A percentile compares a stretch with the other conserved stretches of the same genome.
These are phyloP conservation scores for Falco rusticolus DNA, from an alignment of 2,797 vertebrate species.

Conservation along the genomic window DNA sequence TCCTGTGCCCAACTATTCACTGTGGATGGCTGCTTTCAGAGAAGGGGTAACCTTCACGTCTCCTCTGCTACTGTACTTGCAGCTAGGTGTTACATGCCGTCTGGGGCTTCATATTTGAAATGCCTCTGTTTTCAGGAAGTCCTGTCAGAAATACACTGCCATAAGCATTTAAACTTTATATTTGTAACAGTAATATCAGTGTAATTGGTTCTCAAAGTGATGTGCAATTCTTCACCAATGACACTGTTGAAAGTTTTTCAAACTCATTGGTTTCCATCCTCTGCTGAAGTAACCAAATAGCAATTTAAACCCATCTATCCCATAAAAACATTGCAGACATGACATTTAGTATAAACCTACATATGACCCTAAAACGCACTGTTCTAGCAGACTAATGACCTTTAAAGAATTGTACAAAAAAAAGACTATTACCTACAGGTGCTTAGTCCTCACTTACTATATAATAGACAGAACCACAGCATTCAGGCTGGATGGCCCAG, in stretches of 20 bases:
- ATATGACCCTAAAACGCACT: neutral
- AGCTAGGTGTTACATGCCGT: neutral
- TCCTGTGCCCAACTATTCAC: neutral
- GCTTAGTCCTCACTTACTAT: neutral
- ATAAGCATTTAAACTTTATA: neutral
- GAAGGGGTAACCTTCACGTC: neutral
- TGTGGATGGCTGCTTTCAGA: neutral
- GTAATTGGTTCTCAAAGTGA: neutral
- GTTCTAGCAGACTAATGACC: neutral
- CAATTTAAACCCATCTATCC: neutral
- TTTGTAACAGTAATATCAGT: neutral
- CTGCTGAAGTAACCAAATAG: neutral
- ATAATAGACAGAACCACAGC: neutral
- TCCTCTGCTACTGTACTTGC: neutral
- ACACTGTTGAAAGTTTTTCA: neutral
- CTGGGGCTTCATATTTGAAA: neutral
- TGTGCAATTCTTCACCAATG: neutral
- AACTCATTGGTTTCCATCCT: neutral
- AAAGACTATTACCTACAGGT: neutral
- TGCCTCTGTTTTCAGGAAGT: neutral
- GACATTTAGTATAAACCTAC: no score
- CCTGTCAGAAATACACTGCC: neutral
- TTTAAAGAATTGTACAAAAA: neutral
- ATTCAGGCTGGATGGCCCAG: neutral
- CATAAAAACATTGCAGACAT: neutral